Conservation (phyloP, 1,140 invertebrate species). For the Megalopta genalis region DNA sequence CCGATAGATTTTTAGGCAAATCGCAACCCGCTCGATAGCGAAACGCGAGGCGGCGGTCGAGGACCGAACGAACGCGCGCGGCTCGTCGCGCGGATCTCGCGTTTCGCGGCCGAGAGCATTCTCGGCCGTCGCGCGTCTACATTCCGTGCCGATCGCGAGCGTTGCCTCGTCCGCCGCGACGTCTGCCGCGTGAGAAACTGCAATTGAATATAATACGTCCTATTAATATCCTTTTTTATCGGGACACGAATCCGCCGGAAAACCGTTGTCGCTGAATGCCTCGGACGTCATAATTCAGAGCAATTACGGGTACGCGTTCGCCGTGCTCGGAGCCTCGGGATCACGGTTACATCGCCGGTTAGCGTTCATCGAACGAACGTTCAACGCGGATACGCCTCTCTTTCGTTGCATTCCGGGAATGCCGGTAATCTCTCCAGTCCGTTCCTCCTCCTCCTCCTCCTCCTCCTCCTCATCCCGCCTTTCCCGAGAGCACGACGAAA, state of each 20-base stretch:
- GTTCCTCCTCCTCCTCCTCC: not conserved
- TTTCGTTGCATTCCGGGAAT: constrained; percentile 6
- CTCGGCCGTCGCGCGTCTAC: not conserved
- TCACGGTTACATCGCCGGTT: constrained; percentile 6
- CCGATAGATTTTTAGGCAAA: constrained; percentile 26
- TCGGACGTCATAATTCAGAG: constrained; percentile 44
- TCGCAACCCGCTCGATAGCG: not conserved
- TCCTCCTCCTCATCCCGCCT: not conserved
- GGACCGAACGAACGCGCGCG: no score
- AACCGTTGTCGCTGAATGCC: constrained; percentile 43
- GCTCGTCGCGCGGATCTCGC: not conserved
- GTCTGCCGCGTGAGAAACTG: constrained; percentile 23
- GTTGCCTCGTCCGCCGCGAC: not conserved
- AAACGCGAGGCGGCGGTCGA: no score
- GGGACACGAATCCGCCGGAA: constrained; percentile 42
- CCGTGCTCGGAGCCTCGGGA: not conserved
- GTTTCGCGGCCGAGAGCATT: not conserved
- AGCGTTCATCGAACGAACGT: constrained; percentile 24
- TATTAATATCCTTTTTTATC: constrained; percentile 51
- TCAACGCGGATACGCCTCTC: constrained; percentile 2
- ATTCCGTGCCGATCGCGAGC: not conserved
- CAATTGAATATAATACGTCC: constrained; percentile 4
- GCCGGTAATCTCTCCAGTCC: not conserved
- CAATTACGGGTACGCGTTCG: constrained; percentile 32
- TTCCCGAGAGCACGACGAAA: not conserved